phyloP scores from a whole-genome alignment of 1,140 invertebrate species.

The Pinna nobilis region DNA sequence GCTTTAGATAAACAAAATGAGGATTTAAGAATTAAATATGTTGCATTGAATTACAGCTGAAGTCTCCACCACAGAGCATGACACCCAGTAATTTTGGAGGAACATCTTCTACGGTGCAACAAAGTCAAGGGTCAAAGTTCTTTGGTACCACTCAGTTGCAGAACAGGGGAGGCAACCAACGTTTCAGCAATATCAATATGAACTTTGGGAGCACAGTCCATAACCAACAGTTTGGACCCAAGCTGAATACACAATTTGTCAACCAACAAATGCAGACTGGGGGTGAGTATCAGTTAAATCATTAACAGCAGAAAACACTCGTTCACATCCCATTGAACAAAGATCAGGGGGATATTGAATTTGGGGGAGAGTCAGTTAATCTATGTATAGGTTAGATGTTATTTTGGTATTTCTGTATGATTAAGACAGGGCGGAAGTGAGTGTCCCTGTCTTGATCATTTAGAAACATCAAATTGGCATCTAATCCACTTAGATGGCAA shows the following conservation, averaged over 20 bases:
- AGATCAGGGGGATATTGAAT: too few relatives aligned
- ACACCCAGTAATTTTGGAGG: slow-evolving; percentile 41
- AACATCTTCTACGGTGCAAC: slow-evolving; percentile 35
- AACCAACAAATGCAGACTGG: slow-evolving; percentile 44
- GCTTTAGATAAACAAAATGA: not conserved
- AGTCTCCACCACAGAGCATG: slow-evolving; percentile 55
- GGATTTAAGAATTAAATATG: not conserved
- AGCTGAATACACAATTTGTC: slow-evolving; percentile 45
- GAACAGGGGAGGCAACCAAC: slow-evolving; percentile 33
- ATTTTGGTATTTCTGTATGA: too few relatives aligned
- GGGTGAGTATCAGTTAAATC: slow-evolving; percentile 40
- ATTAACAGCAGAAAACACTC: too few relatives aligned
- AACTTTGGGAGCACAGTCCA: slow-evolving; percentile 36
- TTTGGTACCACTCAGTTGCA: slow-evolving; percentile 38
- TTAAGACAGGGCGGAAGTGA: too few relatives aligned
- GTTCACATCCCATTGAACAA: too few relatives aligned
- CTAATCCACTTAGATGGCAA: too few relatives aligned
- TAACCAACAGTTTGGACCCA: slow-evolving; percentile 41
- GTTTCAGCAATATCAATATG: slow-evolving; percentile 24
- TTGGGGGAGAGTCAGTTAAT: too few relatives aligned
- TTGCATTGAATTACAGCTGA: slow-evolving; percentile 46
- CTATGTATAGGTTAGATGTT: too few relatives aligned
- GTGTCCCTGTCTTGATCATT: too few relatives aligned
- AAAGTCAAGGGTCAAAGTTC: slow-evolving; percentile 30
- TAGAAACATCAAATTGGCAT: too few relatives aligned